Percentiles rank a stretch among this genome's conserved stretches.
phyloP scores from a whole-genome alignment of 2,113 vertebrate species.

The Syngnathus floridae region DNA sequence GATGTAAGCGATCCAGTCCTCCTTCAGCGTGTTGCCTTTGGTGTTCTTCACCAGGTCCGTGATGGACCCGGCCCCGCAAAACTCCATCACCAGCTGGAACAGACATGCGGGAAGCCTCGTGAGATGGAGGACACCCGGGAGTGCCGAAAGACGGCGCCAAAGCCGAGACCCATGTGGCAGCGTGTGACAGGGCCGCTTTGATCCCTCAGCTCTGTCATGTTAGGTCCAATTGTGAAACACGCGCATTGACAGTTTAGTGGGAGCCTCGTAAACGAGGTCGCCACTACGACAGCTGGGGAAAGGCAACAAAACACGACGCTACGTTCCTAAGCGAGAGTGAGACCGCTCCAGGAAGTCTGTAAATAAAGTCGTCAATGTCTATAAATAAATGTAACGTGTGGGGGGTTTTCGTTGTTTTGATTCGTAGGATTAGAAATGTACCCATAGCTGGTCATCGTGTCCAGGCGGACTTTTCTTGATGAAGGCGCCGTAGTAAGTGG shows the following conservation, averaged over 20 bases:
- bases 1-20: conserved; percentile 99
- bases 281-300: conserved; percentile 43
- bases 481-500: conserved; percentile 99
- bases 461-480: conserved; percentile 98
- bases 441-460: conserved; percentile 97
- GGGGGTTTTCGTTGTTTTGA: not conserved
- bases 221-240: not conserved
- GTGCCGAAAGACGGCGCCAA: not conserved
- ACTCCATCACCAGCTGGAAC: conserved; percentile 95
- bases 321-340: conserved; percentile 10
- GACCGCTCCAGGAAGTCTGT: conserved; percentile 13
- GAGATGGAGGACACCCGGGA: not conserved
- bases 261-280: not conserved
- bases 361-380: conserved; percentile 13
- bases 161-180: not conserved
- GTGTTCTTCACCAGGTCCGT: conserved; percentile 99
- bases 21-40: conserved; percentile 93
- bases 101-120: not conserved
- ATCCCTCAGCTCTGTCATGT: not conserved
- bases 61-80: conserved; percentile 96
- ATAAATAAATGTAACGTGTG: not conserved
- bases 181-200: not conserved
- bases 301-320: conserved; percentile 17
- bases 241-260: conserved; percentile 7
- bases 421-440: conserved; percentile 57